Evolutionary conservation across 1,140 invertebrate species (phyloP), one percentile per base, ranked within the genome.

Genomic region (Drosophila orosa): DNA sequence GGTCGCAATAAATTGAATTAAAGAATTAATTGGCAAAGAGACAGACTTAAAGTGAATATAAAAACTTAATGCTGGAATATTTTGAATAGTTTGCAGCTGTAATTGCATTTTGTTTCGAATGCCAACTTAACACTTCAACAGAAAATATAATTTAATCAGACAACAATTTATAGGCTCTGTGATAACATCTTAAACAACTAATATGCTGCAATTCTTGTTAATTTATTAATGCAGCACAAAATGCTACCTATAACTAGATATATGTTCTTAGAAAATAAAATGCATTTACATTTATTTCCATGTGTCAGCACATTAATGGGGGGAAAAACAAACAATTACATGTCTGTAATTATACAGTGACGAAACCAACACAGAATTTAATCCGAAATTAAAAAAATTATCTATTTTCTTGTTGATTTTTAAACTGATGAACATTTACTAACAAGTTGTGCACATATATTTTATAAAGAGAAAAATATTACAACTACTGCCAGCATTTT

Each of bases 1-100:
- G 27, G 45, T 66, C 35, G 24, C 17, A 66, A 42, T 33, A 68
- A 68, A 66, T 54, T 42, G 29, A 54, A 42, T 65, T 68, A 29
- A 27, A n/a, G 13, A 22, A 48, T 62, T 66, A 35, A 55, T 55
- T 54, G 29, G 19, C 57, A 10, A n/a, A 17, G 15, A 25, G 45
- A 33, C 19, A 17, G 15, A 25, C 45, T 25, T 31, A 15, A 55
- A 60, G 24, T 37, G 40, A 25, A 25, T 35, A 19, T 22, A 29
- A 56, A 24, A 24, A 25, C n/a, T 39, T 56, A 3, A 39, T 39
- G 48, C 17, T 5, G 29, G 4, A 52, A 33, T 22, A 52, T 22
- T 52, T 33, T 15, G 12, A 33, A 52, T 19, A 33, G 13, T 52
- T 33, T 33, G 12, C 13, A 50, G 6, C 10, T 50, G 13, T 25